Conservation (phyloP, 2,113 vertebrate species). For the Crocuta crocuta region DNA sequence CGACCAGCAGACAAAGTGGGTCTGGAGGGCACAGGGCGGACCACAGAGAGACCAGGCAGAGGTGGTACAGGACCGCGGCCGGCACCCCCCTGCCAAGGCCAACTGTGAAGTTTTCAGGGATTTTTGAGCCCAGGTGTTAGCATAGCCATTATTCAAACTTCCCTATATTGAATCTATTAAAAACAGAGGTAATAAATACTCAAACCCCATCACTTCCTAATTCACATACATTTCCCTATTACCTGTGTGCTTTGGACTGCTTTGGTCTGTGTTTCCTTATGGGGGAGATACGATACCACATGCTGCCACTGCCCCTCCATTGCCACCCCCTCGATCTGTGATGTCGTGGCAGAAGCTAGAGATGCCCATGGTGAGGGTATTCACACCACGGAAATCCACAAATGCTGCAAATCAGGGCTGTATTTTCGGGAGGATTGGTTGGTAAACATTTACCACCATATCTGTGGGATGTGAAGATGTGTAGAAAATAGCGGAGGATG, state of each 20-base stretch:
- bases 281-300: accelerated
- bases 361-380: accelerated
- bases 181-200: neutral
- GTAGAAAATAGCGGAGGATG: accelerated
- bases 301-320: accelerated
- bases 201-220: neutral
- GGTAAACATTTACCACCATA: neutral
- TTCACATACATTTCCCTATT: accelerated
- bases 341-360: accelerated
- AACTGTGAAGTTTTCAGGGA: neutral
- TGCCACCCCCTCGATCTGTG: accelerated
- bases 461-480: accelerated
- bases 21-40: neutral
- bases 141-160: neutral
- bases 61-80: accelerated
- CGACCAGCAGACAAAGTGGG: neutral
- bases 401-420: neutral
- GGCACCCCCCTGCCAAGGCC: accelerated
- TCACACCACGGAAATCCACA: neutral
- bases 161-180: neutral
- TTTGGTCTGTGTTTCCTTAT: accelerated
- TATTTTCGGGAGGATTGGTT: neutral
- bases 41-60: accelerated
- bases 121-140: neutral
- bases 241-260: neutral